Conservation (phyloP, 2,113 vertebrate species). For the Carassius auratus region DNA sequence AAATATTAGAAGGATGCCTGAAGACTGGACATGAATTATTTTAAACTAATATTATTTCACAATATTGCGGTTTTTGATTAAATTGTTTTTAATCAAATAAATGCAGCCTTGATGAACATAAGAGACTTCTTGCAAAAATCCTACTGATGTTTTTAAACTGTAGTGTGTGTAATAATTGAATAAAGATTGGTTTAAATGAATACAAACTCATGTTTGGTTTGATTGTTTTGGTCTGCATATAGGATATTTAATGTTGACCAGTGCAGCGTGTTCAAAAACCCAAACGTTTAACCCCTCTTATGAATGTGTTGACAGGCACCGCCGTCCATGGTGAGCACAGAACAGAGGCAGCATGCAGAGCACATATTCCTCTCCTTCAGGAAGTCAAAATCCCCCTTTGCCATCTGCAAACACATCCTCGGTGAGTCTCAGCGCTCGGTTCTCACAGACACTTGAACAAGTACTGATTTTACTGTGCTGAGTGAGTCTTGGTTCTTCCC, state of each 20-base stretch:
- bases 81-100: too few relatives aligned
- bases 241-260: background rate
- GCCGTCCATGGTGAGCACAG: slow-evolving; percentile 97
- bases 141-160: background rate
- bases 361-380: slow-evolving; percentile 98
- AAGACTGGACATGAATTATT: too few relatives aligned
- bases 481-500: background rate
- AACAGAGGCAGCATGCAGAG: slow-evolving; percentile 96
- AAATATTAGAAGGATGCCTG: background rate
- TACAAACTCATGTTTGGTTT: background rate
- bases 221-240: background rate
- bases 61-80: too few relatives aligned
- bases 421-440: slow-evolving; percentile 76
- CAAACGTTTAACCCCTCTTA: slow-evolving; percentile 45
- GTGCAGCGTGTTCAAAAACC: background rate
- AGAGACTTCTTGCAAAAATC: background rate
- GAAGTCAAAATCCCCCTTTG: slow-evolving; percentile 98
- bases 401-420: slow-evolving; percentile 97
- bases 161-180: background rate
- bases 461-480: background rate
- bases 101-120: too few relatives aligned
- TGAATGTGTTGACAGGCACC: slow-evolving; percentile 81
- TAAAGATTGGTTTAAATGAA: too few relatives aligned
- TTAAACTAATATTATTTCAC: too few relatives aligned
- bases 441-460: background rate